A percentile compares a stretch with the other conserved stretches of the same genome.
Conservation (phyloP, 1,140 invertebrate species). For the Papilio xuthus region DNA sequence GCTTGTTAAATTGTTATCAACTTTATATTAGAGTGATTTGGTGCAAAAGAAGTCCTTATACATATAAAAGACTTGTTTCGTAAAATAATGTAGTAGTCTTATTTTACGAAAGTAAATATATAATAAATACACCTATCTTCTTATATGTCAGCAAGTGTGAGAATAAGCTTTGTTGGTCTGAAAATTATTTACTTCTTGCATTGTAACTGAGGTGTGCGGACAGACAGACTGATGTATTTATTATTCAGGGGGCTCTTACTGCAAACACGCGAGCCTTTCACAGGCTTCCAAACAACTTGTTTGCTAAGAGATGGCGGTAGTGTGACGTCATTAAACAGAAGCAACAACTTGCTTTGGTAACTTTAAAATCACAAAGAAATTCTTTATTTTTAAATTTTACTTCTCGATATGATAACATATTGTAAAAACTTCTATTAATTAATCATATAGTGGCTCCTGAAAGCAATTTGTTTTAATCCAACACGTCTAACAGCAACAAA, state of each 20-base stretch:
- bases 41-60: too few relatives aligned
- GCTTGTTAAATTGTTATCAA: too few relatives aligned
- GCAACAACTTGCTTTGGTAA: not conserved
- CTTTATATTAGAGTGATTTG: too few relatives aligned
- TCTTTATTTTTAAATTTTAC: not conserved
- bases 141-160: not conserved
- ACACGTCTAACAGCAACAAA: not conserved
- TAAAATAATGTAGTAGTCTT: too few relatives aligned
- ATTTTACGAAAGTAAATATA: too few relatives aligned
- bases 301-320: not conserved
- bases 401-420: not conserved
- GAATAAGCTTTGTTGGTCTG: not conserved
- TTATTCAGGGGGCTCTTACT: not conserved
- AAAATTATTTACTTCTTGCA: not conserved
- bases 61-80: too few relatives aligned
- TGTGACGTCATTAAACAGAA: not conserved
- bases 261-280: constrained; percentile 6
- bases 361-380: not conserved
- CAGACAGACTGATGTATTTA: not conserved
- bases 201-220: not conserved
- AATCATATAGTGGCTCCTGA: not conserved
- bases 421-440: not conserved
- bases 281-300: constrained; percentile 1
- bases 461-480: not conserved
- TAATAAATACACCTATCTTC: not conserved